phyloP scores from a whole-genome alignment of 2,888 invertebrate species.

The Chrysopilus asiliformis region DNA sequence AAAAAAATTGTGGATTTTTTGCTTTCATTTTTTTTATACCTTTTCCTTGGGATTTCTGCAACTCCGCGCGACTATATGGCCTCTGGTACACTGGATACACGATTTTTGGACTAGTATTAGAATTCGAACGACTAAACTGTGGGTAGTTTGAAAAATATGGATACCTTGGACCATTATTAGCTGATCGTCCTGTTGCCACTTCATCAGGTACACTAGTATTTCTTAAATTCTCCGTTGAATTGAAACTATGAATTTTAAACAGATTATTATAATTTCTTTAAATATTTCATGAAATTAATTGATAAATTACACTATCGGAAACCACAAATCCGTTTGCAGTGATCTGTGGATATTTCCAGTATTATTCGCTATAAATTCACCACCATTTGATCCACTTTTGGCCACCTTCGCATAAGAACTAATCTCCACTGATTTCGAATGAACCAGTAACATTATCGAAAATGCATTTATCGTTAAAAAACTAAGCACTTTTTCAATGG shows the following conservation, averaged over 20 bases:
- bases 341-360: constrained; percentile 31
- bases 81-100: no score
- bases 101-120: no score
- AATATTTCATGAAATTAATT: no score
- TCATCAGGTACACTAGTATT: background rate
- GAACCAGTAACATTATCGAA: no score
- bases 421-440: constrained; percentile 7
- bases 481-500: no score
- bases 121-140: no score
- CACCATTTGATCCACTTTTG: constrained; percentile 14
- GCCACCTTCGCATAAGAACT: constrained; percentile 15
- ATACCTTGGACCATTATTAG: background rate
- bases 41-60: no score
- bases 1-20: no score
- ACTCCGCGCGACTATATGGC: no score
- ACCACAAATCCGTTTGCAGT: constrained; percentile 30
- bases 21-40: no score
- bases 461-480: no score
- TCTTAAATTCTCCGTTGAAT: background rate
- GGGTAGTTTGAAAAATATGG: no score
- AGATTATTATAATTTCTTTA: background rate
- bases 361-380: constrained; percentile 16
- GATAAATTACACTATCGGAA: constrained; percentile 28
- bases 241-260: constrained; percentile 4
- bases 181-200: constrained; percentile 29